Conservation (phyloP, 2,888 invertebrate species). For the Mythimna loreyi region DNA sequence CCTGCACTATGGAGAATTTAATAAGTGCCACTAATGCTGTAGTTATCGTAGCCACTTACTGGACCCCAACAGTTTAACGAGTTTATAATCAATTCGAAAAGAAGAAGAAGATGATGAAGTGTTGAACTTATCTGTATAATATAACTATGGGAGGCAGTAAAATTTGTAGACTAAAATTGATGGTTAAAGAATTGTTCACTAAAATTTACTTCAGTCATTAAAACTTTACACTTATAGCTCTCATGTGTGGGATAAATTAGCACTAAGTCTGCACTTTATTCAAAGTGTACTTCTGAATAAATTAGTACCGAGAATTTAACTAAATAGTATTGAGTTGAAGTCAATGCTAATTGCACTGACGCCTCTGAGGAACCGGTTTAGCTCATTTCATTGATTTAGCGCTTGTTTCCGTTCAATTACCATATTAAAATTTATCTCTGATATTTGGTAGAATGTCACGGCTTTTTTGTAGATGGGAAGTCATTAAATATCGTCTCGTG, state of each 20-base stretch:
- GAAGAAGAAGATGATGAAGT: no score
- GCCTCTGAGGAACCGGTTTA: constrained; percentile 4
- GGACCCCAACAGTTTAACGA: no score
- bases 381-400: constrained; percentile 4
- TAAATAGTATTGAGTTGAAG: background rate
- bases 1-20: no score
- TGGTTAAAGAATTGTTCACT: background rate
- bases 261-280: background rate
- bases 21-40: no score
- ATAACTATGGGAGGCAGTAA: background rate
- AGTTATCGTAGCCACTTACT: no score
- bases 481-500: no score
- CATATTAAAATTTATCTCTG: background rate
- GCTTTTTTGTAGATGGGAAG: no score
- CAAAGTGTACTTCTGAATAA: constrained; percentile 1
- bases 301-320: constrained; percentile 17
- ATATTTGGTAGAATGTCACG: background rate
- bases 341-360: constrained; percentile 2
- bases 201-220: background rate
- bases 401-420: background rate
- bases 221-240: background rate
- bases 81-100: no score
- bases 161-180: background rate
- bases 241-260: background rate
- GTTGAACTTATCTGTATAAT: no score